Evolutionary conservation across 2,888 invertebrate species (phyloP).

Genomic region (Eupithecia vulgata): DNA sequence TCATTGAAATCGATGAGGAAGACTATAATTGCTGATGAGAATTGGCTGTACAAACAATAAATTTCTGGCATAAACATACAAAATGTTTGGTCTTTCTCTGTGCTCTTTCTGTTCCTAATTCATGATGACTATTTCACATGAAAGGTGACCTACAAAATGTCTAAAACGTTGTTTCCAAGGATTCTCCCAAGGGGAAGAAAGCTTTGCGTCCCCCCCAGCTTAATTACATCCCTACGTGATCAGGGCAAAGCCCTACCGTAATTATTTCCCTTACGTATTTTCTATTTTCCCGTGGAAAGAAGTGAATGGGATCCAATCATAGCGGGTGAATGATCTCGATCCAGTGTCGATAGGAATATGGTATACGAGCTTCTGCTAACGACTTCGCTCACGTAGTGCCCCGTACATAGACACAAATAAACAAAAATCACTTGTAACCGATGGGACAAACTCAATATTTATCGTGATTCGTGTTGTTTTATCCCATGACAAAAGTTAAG

Average conservation of each 20-base stretch:
- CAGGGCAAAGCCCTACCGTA: constrained; percentile 41
- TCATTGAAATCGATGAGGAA: too few species aligned
- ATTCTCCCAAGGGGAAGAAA: constrained; percentile 23
- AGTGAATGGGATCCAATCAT: constrained; percentile 42
- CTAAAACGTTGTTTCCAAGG: constrained; percentile 27
- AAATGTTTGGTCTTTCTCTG: not conserved
- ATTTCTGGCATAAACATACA: not conserved
- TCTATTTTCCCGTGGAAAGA: constrained; percentile 36
- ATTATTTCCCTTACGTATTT: constrained; percentile 42
- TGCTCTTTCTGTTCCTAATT: not conserved
- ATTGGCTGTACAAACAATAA: too few species aligned
- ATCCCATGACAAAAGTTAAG: not conserved
- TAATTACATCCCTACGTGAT: constrained; percentile 44
- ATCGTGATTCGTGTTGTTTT: not conserved
- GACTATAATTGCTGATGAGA: too few species aligned
- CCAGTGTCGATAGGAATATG: constrained; percentile 16
- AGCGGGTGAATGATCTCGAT: constrained; percentile 31
- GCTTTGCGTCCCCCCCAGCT: constrained; percentile 37
- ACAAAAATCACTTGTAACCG: not conserved
- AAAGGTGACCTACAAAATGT: constrained; percentile 11
- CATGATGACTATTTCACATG: not conserved
- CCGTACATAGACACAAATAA: not conserved
- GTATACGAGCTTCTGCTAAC: not conserved
- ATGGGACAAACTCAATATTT: not conserved
- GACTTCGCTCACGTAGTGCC: not conserved